Conservation (phyloP, 2,113 vertebrate species). For the Leucosticte australis region DNA sequence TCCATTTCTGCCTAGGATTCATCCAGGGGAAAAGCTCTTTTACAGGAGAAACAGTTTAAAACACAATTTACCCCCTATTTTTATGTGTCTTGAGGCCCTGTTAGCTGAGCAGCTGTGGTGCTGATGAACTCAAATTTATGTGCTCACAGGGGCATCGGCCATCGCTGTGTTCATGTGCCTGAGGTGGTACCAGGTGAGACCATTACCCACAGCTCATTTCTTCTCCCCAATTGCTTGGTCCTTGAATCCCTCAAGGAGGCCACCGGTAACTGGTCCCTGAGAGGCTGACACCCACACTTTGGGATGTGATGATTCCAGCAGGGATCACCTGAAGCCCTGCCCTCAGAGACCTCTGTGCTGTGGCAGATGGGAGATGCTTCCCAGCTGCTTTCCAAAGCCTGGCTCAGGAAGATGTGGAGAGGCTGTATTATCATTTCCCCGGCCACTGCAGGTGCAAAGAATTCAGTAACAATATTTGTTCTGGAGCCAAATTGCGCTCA, state of each 20-base stretch:
- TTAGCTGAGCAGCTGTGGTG: not conserved
- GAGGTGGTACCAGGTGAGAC: not conserved
- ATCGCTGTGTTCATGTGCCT: rapidly evolving
- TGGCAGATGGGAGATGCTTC: not conserved
- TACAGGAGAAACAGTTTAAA: not conserved
- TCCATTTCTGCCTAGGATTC: not conserved
- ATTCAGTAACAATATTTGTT: conserved; percentile 23
- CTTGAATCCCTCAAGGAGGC: not conserved
- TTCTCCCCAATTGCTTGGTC: not conserved
- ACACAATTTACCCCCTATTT: not conserved
- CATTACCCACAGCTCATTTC: not conserved
- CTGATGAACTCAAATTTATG: not conserved
- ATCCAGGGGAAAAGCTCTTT: not conserved
- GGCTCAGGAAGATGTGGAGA: not conserved
- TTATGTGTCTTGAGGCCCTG: not conserved
- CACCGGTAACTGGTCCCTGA: not conserved
- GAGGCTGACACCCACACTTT: not conserved
- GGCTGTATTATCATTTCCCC: not conserved
- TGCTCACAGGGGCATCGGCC: not conserved
- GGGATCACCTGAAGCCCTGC: not conserved
- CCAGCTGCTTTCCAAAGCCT: not conserved
- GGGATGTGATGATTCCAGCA: not conserved
- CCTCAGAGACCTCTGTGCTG: not conserved
- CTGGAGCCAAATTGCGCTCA: conserved; percentile 47
- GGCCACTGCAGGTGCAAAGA: conserved; percentile 23